Evolutionary conservation across 2,797 vertebrate genomes (phyloP), one percentile per base, ranked within the genome.

Genomic region (Ispidina picta): DNA sequence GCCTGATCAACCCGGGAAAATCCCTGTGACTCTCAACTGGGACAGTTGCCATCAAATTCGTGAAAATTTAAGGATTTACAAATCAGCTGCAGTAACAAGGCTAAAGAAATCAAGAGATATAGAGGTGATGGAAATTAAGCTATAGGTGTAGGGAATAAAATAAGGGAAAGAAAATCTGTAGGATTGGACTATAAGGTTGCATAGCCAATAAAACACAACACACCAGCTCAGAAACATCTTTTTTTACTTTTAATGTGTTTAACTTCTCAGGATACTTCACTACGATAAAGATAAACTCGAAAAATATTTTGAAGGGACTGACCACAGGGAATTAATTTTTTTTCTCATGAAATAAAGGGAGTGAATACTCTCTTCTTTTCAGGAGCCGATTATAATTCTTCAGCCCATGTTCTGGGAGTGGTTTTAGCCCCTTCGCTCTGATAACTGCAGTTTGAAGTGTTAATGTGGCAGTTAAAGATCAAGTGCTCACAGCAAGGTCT

Each of bases 391-490:
- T 88, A 10, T 41, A 79, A 39, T 62, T 72, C 58, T 66, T 44
- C 63, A 17, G 18, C 64, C 48, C 9, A 5, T 1, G 0, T 21
- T 60, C 20, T 59, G 20, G 51, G 60, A 55, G 33, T 58, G 26
- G 5, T 25, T 86, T 65, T 55, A 69, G 37, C 72, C 54, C 18
- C 49, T 52, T 76, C 9, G 3, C 31, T 22, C 60, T 28, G 60
- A 49, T 63, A 87, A 62, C 66, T 83, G 66, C 39, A 8, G 26
- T 6, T 46, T 39, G 58, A 84, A 73, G 83, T 73, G 92, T 93
- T 92, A 82, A 83, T 72, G 85, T 81, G 84, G 72, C 69, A 14
- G 89, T 31, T 84, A 95, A 92, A 95, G 90, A 93, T 90, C 95
- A 29, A 84, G 72, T 15, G 85, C 94, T 93, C 48, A 55, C 85